Conservation (phyloP, 1,140 invertebrate species). For the Pseudomyrmex pallidus region DNA sequence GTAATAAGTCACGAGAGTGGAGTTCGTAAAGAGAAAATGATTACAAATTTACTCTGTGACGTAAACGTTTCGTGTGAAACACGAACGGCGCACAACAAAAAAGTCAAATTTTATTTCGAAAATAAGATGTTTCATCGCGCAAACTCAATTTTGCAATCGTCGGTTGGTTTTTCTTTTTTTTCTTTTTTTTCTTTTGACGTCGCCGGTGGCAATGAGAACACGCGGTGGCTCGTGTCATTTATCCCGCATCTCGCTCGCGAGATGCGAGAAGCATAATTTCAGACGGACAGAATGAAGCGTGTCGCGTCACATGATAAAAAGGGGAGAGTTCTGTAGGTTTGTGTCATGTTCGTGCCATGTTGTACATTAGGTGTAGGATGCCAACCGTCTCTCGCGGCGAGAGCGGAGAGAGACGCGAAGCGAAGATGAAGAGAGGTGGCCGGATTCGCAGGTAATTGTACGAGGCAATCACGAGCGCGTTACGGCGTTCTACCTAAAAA, state of each 20-base stretch:
- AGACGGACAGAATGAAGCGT: slow-evolving; percentile 67
- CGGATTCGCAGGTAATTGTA: slow-evolving; percentile 75
- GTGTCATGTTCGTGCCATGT: slow-evolving; percentile 71
- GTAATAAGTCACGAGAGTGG: no score
- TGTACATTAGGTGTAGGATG: slow-evolving; percentile 71
- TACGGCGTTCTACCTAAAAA: slow-evolving; percentile 77
- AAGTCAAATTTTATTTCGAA: background rate
- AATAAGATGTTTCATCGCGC: slow-evolving; percentile 35
- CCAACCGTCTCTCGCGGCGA: slow-evolving; percentile 47
- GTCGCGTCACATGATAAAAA: slow-evolving; percentile 59
- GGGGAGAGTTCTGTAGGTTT: slow-evolving; percentile 57
- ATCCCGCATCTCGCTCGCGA: slow-evolving; percentile 42
- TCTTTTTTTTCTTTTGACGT: background rate
- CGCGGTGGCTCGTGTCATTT: slow-evolving; percentile 41
- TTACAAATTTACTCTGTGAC: no score
- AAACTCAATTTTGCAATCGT: slow-evolving; percentile 51
- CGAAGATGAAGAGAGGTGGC: slow-evolving; percentile 36
- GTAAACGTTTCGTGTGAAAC: no score
- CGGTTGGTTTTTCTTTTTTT: no score
- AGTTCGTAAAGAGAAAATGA: no score
- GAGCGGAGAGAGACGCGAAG: background rate
- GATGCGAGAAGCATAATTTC: slow-evolving; percentile 62
- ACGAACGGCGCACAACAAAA: background rate
- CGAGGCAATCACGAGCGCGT: slow-evolving; percentile 76
- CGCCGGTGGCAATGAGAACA: slow-evolving; percentile 27